Evolutionary conservation across 2,113 vertebrate genomes (phyloP), one percentile per base, ranked within the genome.

Genomic region (Panthera uncia): DNA sequence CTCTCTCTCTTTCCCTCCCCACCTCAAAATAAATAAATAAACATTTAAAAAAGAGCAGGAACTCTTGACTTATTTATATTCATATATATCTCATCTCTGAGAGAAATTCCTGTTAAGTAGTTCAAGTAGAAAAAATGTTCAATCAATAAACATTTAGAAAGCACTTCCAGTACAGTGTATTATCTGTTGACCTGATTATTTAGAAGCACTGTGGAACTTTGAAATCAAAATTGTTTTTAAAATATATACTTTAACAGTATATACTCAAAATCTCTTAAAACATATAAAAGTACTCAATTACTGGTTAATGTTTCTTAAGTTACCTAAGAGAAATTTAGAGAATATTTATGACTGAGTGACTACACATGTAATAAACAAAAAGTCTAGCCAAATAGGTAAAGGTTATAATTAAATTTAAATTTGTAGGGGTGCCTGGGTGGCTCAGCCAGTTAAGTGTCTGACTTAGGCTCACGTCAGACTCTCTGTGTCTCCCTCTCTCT

Each of bases 121-220:
- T 65, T 94, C 33, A 87, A 87, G 25, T 41, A 82, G 41, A 69
- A 52, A 92, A 82, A 89, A 65, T 29, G 19, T 57, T 89, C 23
- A 87, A 14, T 94, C 69, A 91, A 91, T 74, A 92, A 50, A 5
- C 15, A 89, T 89, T 92, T 95, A 83, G 74, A 66, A 96, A 81
- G 7, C 4, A 79, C 11, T 94, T 95, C 41, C 1, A 74, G 45
- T 27, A 52, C 3, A 25, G 16, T 82, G 14, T 61, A 21, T 14
- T 79, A 83, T 76, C 14, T 81, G 38, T 69, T 92, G 52, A 41
- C 27, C 2, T 78, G 61, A 71, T 78, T 78, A 52, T 18, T 89
- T 63, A 45, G 45, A 80, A 97, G 27, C 13, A 92, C 63, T 57
- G 7, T 95, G 10, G n/a, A 87, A 85, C 84, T 33, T 79, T 84